A percentile compares a stretch with the other conserved stretches of the same genome.
Evolutionary conservation across 2,888 invertebrate species (phyloP).

Genomic region (Athripsodes cinereus): DNA sequence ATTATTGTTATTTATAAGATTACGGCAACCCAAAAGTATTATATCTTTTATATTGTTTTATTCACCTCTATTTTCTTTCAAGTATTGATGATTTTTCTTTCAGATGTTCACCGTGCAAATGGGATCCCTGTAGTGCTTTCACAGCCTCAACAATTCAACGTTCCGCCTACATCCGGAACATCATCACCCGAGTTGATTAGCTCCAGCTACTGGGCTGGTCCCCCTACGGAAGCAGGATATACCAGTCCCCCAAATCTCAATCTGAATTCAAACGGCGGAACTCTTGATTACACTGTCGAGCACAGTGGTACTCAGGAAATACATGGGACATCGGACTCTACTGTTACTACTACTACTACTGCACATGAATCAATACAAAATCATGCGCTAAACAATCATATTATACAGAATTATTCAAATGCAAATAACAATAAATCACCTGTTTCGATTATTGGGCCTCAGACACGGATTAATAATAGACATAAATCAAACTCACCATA

Average conservation of each 20-base stretch:
- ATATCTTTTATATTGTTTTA: too few relatives aligned
- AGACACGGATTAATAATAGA: too few relatives aligned
- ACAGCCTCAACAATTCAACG: constrained; percentile 13
- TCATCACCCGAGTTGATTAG: constrained; percentile 17
- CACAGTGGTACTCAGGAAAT: constrained; percentile 13
- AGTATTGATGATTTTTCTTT: constrained; percentile 1
- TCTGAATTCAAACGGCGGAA: constrained; percentile 24
- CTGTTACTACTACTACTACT: too few relatives aligned
- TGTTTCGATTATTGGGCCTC: too few relatives aligned
- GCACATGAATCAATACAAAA: neutral
- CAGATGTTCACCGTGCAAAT: constrained; percentile 12
- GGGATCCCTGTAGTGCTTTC: constrained; percentile 2
- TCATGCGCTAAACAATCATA: neutral
- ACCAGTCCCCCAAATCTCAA: constrained; percentile 21
- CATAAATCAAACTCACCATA: too few relatives aligned
- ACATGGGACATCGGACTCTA: constrained; percentile 3
- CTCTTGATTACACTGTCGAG: constrained; percentile 21
- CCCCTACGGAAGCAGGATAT: constrained; percentile 24
- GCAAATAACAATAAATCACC: too few relatives aligned
- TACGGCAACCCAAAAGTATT: too few relatives aligned
- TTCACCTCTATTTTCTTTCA: too few relatives aligned
- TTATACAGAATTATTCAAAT: too few relatives aligned
- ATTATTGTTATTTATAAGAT: too few relatives aligned
- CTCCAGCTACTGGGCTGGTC: constrained; percentile 6
- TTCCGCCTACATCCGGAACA: constrained; percentile 15